A percentile compares a stretch with the other conserved stretches of the same genome.
Conservation (phyloP, 2,113 vertebrate species). For the Podarcis muralis region DNA sequence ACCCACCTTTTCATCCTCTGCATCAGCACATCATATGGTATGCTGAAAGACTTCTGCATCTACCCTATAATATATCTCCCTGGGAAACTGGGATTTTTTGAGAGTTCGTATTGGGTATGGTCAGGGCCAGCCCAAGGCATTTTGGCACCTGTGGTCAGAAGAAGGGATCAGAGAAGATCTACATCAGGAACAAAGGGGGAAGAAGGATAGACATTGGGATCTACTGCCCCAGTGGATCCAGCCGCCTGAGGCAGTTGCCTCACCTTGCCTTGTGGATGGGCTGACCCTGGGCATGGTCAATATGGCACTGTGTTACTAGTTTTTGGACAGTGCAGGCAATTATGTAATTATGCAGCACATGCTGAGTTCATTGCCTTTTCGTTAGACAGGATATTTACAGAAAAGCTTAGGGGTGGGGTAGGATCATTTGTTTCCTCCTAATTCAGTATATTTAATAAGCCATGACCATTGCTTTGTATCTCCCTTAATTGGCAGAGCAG, state of each 20-base stretch:
- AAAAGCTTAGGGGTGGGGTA: neutral
- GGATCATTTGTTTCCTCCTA: neutral
- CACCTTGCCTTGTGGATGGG: too few species aligned
- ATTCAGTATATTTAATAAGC: neutral
- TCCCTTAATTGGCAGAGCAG: constrained; percentile 72
- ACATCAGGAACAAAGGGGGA: too few species aligned
- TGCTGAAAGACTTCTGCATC: constrained; percentile 18
- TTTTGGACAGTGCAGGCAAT: neutral
- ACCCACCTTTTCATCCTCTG: constrained; percentile 47
- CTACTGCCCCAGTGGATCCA: too few species aligned
- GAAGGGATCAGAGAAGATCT: too few species aligned
- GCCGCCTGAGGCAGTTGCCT: too few species aligned
- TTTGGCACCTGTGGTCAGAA: too few species aligned
- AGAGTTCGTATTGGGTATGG: neutral
- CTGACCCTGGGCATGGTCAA: neutral
- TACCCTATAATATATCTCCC: neutral
- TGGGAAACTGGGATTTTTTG: neutral
- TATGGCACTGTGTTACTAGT: neutral
- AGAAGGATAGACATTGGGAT: too few species aligned
- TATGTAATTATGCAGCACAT: neutral
- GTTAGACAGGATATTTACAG: neutral
- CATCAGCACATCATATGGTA: constrained; percentile 50
- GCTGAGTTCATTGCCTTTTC: neutral
- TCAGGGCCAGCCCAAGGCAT: too few species aligned
- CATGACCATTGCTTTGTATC: neutral